Conservation (phyloP, 1,140 invertebrate species). For the Dinothrombium tinctorium region DNA sequence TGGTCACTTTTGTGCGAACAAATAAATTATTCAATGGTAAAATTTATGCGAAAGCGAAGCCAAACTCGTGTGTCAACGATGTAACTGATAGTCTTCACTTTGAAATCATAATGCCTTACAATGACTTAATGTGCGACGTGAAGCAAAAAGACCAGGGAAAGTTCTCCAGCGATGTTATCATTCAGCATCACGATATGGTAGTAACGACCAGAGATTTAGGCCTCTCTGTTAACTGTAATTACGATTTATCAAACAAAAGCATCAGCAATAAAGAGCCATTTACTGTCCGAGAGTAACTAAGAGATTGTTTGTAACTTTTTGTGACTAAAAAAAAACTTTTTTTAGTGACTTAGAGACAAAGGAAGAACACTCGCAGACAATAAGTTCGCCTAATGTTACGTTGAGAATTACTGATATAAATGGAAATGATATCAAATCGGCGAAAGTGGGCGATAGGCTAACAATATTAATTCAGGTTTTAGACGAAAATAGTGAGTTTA, state of each 20-base stretch:
- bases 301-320: too few relatives aligned
- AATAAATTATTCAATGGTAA: constrained; percentile 77
- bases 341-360: neutral
- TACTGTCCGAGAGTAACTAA: constrained; percentile 8
- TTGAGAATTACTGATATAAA: constrained; percentile 51
- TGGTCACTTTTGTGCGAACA: constrained; percentile 69
- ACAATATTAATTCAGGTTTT: constrained; percentile 71
- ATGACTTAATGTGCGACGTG: constrained; percentile 13
- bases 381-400: constrained; percentile 78
- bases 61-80: constrained; percentile 67
- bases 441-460: constrained; percentile 32
- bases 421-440: constrained; percentile 23
- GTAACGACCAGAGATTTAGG: constrained; percentile 79
- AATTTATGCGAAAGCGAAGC: constrained; percentile 71
- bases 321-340: too few relatives aligned
- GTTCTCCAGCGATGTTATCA: constrained; percentile 66
- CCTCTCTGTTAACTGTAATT: constrained; percentile 70
- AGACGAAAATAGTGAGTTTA: constrained; percentile 28
- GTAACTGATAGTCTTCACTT: constrained; percentile 11
- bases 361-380: constrained; percentile 26
- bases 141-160: constrained; percentile 20
- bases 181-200: constrained; percentile 82
- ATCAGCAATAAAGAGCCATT: constrained; percentile 39
- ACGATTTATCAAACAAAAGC: constrained; percentile 74
- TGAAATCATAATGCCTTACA: constrained; percentile 12